These are phyloP conservation scores for Antitype chi DNA, from an alignment of 2,888 invertebrate genomes.

Conservation along the genomic window DNA sequence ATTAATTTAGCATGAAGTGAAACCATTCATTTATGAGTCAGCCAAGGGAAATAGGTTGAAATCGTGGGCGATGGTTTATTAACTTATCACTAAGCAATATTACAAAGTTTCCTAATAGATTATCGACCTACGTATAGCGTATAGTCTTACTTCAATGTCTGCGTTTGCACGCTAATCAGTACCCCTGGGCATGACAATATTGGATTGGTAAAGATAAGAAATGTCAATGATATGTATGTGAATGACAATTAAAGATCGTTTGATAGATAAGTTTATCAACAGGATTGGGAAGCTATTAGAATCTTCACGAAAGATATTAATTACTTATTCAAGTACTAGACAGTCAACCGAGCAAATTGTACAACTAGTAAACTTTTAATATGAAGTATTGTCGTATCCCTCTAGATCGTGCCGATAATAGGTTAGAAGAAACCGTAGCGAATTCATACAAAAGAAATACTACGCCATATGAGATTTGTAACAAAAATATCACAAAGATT, in stretches of 20 bases:
- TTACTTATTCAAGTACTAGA: not conserved
- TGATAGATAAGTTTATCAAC: slow-evolving; percentile 5
- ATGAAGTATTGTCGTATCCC: not conserved
- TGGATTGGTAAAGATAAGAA: slow-evolving; percentile 26
- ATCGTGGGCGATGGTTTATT: slow-evolving; percentile 59
- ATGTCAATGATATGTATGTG: slow-evolving; percentile 22
- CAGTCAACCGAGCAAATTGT: not conserved
- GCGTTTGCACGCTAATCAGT: slow-evolving; percentile 42
- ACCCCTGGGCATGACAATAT: slow-evolving; percentile 30
- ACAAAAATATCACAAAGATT: not conserved
- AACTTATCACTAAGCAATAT: slow-evolving; percentile 51
- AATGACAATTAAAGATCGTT: slow-evolving; percentile 30
- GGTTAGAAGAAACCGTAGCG: too few relatives aligned
- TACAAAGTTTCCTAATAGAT: slow-evolving; percentile 54
- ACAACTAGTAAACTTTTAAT: not conserved
- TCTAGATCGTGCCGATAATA: not conserved
- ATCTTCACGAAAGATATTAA: not conserved
- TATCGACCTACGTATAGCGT: slow-evolving; percentile 56
- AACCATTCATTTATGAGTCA: slow-evolving; percentile 57
- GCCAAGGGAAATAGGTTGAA: slow-evolving; percentile 27
- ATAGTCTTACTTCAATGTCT: slow-evolving; percentile 43
- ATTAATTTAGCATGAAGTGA: slow-evolving; percentile 46
- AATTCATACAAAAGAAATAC: not conserved
- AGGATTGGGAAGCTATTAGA: not conserved
- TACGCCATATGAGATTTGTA: not conserved